Conservation (phyloP, 1,140 invertebrate genomes). For the Phortica variegata region DNA sequence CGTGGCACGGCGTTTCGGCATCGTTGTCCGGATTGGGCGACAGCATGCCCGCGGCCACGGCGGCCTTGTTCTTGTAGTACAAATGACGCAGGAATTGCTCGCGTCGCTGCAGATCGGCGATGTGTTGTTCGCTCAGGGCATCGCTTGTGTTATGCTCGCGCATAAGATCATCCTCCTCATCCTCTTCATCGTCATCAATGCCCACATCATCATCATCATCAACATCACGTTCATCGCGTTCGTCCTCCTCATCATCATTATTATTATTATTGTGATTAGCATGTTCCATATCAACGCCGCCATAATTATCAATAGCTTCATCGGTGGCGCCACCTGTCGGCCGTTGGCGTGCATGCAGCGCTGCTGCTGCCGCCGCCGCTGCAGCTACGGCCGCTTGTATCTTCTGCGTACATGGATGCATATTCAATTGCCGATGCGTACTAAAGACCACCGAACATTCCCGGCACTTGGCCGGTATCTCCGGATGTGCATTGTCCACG, state of each 20-base stretch:
- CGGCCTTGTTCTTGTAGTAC: constrained; percentile 68
- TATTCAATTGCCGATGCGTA: constrained; percentile 69
- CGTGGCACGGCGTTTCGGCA: no score
- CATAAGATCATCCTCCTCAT: constrained; percentile 36
- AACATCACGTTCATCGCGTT: not conserved
- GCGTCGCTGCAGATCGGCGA: constrained; percentile 59
- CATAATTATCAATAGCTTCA: not conserved
- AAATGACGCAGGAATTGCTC: constrained; percentile 80
- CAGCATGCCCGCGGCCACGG: constrained; percentile 2
- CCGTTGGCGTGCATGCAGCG: constrained; percentile 26
- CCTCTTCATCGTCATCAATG: constrained; percentile 7
- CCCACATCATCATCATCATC: constrained; percentile 14
- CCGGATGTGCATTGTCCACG: constrained; percentile 70
- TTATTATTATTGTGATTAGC: constrained; percentile 1
- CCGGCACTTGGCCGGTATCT: constrained; percentile 69
- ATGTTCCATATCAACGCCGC: not conserved
- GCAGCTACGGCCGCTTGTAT: constrained; percentile 7
- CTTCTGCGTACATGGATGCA: constrained; percentile 60
- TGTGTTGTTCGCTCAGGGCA: no score
- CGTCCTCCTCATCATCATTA: not conserved
- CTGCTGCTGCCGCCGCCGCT: constrained; percentile 11
- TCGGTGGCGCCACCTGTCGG: constrained; percentile 21
- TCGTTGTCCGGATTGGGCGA: no score
- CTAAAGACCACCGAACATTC: constrained; percentile 70
- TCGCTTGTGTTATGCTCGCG: no score